Evolutionary conservation across 2,888 invertebrate genomes (phyloP).

Genomic region (Trichacis sp.): DNA sequence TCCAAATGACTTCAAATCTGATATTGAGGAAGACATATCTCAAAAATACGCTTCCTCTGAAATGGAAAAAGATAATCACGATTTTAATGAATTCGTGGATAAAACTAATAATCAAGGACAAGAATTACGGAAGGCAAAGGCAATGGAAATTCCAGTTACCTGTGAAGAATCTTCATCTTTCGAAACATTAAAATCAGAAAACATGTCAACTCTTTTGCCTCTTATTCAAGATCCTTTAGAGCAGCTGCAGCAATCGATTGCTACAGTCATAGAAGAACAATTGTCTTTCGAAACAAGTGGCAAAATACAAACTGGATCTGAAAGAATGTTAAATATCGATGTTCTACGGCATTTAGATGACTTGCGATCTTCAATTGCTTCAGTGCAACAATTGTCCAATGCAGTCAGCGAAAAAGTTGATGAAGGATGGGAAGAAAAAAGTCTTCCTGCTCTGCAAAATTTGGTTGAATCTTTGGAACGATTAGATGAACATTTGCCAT

Average conservation of each 20-base stretch:
- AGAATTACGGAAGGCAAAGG: slow-evolving; percentile 5
- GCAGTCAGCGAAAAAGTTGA: slow-evolving; percentile 36
- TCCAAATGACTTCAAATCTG: background rate
- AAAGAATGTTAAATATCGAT: slow-evolving; percentile 12
- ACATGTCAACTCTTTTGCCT: slow-evolving; percentile 40
- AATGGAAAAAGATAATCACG: background rate
- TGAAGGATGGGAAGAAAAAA: slow-evolving; percentile 41
- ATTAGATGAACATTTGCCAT: slow-evolving; percentile 43
- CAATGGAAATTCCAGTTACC: slow-evolving; percentile 10
- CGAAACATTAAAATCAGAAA: slow-evolving; percentile 24
- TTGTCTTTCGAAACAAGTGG: too few relatives aligned
- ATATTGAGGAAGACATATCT: background rate
- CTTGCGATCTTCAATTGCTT: slow-evolving; percentile 43
- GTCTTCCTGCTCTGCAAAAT: slow-evolving; percentile 45
- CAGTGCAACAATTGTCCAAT: slow-evolving; percentile 43
- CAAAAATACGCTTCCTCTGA: background rate
- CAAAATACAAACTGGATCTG: background rate
- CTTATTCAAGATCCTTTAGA: slow-evolving; percentile 57
- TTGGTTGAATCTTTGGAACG: slow-evolving; percentile 43
- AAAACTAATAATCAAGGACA: too few relatives aligned
- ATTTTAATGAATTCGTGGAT: too few relatives aligned
- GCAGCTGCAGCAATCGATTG: slow-evolving; percentile 67
- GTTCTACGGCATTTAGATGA: slow-evolving; percentile 41
- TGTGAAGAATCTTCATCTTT: slow-evolving; percentile 28
- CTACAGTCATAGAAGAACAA: slow-evolving; percentile 46